Conservation (phyloP, 2,797 vertebrate genomes). For the Pantherophis alleghaniensis region DNA sequence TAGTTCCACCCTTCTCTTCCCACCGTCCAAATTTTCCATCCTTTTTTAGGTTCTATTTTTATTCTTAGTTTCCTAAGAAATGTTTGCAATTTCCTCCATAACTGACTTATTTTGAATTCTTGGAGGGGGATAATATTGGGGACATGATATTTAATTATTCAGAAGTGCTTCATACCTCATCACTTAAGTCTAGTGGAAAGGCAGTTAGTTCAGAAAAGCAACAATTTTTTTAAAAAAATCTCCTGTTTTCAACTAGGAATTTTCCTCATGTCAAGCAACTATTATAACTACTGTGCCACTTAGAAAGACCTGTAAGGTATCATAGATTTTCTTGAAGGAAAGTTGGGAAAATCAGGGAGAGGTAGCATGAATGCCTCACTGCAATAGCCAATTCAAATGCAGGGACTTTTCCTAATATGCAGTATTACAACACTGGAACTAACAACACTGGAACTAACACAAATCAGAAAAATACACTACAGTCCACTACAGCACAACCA, state of each 20-base stretch:
- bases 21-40: not conserved
- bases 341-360: not conserved
- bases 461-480: not conserved
- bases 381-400: not conserved
- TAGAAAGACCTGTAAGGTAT: not conserved
- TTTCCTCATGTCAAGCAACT: not conserved
- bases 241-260: not conserved
- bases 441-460: not conserved
- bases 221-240: not conserved
- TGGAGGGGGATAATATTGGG: not conserved
- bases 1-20: conserved; percentile 7
- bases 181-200: not conserved
- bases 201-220: not conserved
- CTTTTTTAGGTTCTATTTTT: conserved; percentile 40
- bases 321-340: not conserved
- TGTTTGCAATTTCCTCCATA: not conserved
- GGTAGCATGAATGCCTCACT: not conserved
- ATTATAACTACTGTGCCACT: not conserved
- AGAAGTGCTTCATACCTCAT: not conserved
- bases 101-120: not conserved
- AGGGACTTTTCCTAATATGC: not conserved
- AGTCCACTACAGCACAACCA: not conserved
- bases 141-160: not conserved
- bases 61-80: not conserved
- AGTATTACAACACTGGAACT: not conserved